Conservation (phyloP, 2,797 vertebrate species). For the Mormyrus proboscirostris region DNA sequence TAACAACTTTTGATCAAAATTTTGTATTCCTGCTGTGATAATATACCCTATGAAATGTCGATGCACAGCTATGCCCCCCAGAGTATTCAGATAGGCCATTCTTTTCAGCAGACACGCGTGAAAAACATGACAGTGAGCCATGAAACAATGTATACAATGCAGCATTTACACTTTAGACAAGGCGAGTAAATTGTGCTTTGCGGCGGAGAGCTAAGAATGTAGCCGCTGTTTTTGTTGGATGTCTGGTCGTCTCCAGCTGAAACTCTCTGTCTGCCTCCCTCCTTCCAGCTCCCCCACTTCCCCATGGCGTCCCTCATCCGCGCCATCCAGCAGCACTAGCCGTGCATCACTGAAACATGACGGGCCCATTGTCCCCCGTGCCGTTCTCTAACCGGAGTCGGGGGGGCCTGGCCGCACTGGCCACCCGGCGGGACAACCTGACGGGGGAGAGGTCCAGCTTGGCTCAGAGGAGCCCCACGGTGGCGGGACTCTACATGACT, state of each 20-base stretch:
- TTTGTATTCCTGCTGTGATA: neutral
- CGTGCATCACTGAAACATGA: constrained; percentile 49
- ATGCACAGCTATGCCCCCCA: neutral
- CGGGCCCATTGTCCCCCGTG: constrained; percentile 30
- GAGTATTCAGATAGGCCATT: neutral
- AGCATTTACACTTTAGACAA: too few species aligned
- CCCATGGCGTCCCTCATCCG: constrained; percentile 27
- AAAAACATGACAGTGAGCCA: neutral
- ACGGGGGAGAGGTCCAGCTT: constrained; percentile 32
- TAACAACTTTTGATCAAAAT: neutral
- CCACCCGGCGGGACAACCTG: constrained; percentile 39
- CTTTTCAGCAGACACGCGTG: neutral
- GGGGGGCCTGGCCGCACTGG: constrained; percentile 33
- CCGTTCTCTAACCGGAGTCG: constrained; percentile 40
- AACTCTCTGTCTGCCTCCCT: neutral
- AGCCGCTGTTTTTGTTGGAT: neutral
- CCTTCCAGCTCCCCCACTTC: constrained; percentile 29
- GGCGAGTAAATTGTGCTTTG: neutral
- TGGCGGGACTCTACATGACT: constrained; percentile 72
- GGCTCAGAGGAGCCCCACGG: constrained; percentile 42
- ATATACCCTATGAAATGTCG: neutral
- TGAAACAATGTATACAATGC: neutral
- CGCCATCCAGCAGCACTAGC: constrained; percentile 47
- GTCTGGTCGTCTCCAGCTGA: neutral
- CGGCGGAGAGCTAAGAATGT: neutral